Evolutionary conservation across 2,113 vertebrate species (phyloP).

Genomic region (Dunckerocampus dactyliophorus): DNA sequence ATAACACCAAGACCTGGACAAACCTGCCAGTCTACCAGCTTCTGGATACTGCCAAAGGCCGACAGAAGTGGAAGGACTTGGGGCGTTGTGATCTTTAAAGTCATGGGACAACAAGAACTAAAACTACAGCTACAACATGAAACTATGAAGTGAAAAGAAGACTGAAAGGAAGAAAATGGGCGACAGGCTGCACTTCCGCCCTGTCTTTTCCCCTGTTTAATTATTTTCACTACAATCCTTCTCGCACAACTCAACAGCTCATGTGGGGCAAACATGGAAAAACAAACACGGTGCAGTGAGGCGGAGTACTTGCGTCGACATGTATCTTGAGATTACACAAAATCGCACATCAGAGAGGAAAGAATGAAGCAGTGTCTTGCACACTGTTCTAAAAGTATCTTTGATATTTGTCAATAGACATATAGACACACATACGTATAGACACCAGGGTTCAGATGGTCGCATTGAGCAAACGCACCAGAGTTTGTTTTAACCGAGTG

Average conservation of each 20-base stretch:
- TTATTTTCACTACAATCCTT: slow-evolving; percentile 3
- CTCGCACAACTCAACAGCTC: not conserved
- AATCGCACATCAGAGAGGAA: slow-evolving; percentile 19
- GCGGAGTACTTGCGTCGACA: not conserved
- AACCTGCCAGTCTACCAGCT: no score
- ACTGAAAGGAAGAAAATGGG: not conserved
- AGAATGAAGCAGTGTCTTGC: not conserved
- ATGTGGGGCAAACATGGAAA: slow-evolving; percentile 4
- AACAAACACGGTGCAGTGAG: not conserved
- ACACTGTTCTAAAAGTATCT: not conserved
- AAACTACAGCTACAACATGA: not conserved
- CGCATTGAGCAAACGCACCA: no score
- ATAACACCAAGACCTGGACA: no score
- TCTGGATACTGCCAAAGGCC: no score
- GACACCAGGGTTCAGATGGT: no score
- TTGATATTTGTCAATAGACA: not conserved
- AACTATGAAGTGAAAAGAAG: not conserved
- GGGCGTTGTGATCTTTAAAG: no score
- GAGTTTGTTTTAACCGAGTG: no score
- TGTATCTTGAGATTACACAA: slow-evolving; percentile 9
- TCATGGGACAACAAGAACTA: no score
- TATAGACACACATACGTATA: no score
- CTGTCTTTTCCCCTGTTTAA: not conserved
- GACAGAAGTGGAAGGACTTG: no score
- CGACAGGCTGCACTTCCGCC: not conserved